phyloP scores from a whole-genome alignment of 2,888 invertebrate genomes.

The Trilocha varians region DNA sequence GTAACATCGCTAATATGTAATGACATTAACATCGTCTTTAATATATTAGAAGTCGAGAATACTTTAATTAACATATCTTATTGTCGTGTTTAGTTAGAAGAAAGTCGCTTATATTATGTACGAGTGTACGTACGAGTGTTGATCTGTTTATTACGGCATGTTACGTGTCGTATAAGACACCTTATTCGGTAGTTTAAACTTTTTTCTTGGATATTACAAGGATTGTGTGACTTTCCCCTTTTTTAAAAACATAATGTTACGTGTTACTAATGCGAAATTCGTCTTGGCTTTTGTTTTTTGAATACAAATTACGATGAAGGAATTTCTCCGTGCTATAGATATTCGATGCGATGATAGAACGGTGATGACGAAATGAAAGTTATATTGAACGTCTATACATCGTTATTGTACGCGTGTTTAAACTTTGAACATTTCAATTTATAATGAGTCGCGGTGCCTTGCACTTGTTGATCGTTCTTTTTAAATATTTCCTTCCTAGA shows the following conservation, averaged over 20 bases:
- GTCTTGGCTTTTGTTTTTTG: constrained; percentile 35
- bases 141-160: not conserved
- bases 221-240: constrained; percentile 37
- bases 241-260: constrained; percentile 27
- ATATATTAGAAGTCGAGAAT: constrained; percentile 14
- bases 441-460: constrained; percentile 9
- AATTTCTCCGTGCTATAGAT: constrained; percentile 60
- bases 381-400: constrained; percentile 23
- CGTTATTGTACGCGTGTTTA: constrained; percentile 24
- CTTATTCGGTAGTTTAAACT: constrained; percentile 32
- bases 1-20: constrained; percentile 14
- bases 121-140: not conserved
- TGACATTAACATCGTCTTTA: constrained; percentile 20
- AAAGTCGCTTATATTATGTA: constrained; percentile 11
- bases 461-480: not conserved
- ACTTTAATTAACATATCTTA: not conserved
- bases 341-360: constrained; percentile 31
- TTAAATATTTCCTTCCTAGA: not conserved
- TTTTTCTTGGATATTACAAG: constrained; percentile 16
- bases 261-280: constrained; percentile 43
- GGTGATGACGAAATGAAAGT: constrained; percentile 57
- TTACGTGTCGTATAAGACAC: constrained; percentile 16
- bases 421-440: constrained; percentile 20
- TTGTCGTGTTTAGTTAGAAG: constrained; percentile 11
- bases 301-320: constrained; percentile 54